Base-by-base conservation (phyloP, 2,888 invertebrate species). In the Frankliniella fusca region DNA sequence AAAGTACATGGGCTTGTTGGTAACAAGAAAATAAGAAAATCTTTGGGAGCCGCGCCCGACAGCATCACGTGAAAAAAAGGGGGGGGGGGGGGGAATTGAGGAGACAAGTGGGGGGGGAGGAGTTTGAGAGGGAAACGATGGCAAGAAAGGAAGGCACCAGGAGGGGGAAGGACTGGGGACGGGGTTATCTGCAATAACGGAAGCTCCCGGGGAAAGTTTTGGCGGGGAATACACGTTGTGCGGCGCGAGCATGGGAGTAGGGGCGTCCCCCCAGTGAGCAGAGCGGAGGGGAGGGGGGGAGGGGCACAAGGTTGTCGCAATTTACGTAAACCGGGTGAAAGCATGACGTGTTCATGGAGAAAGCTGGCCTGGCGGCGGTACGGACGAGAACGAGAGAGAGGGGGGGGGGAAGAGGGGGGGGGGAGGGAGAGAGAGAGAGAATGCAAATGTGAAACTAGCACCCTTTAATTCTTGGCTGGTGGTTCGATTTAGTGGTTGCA, bases 221-320 rank as follows among this genome's bases (percentile, higher is more conserved):
- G 61, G 18, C 7, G 20, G 7, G 61, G 61, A 61, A 61, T 61
- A 61, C 61, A 61, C 61, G 61, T 61, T 11, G 61, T n/a, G 54
- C 54, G 15, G 54, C 8, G 54, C 54, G 8, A 15, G 50, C 50
- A 9, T 50, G 50, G 12, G 10, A n/a, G n/a, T n/a, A n/a, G n/a
- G 38, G 38, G 38, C 38, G 38, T 38, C 38, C 38, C 38, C 38
- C 38, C 5, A 2, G 38, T n/a, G 38, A 38, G 38, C 38, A 5
- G 38, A 5, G 38, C 38, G 5, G 38, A 5, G 54, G 54, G 54
- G 18, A 20, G 54, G 54, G 18, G 54, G 54, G 15, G 54, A 20
- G 12, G 70, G 70, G 23, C n/a, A 27, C 70, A 76, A 76, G 70
- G 27, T 76, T 76, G 70, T 76, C 70, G 70, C 70, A 76, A 27